phyloP scores from a whole-genome alignment of 2,797 vertebrate species.

The Atherinosoma microstoma region DNA sequence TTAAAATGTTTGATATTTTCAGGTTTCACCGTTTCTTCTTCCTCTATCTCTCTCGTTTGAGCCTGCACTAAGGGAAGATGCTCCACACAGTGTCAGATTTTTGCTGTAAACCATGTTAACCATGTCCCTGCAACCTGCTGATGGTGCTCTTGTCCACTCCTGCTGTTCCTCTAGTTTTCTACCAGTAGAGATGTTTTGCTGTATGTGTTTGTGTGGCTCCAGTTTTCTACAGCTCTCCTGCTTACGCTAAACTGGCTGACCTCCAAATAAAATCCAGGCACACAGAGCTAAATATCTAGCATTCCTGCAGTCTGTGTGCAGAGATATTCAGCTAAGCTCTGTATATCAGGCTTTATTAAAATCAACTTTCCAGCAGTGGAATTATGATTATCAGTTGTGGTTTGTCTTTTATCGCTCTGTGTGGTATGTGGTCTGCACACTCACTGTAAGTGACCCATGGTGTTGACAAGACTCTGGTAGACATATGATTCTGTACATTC shows the following conservation, averaged over 20 bases:
- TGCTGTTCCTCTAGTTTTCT: conserved; percentile 28
- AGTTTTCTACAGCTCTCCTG: conserved; percentile 38
- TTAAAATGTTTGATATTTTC: neutral
- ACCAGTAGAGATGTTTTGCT: conserved; percentile 9
- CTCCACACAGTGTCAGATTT: conserved; percentile 21
- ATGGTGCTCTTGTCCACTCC: conserved; percentile 56
- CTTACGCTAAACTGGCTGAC: conserved; percentile 68
- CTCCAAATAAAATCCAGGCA: conserved; percentile 68
- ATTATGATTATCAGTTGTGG: neutral
- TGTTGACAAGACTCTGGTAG: neutral
- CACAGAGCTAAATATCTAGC: conserved; percentile 51
- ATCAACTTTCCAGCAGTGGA: neutral
- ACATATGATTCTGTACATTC: neutral
- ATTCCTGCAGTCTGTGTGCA: conserved; percentile 19
- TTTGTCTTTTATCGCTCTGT: neutral
- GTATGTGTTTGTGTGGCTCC: conserved; percentile 19
- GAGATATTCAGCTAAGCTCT: conserved; percentile 24
- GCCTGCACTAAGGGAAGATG: conserved; percentile 19
- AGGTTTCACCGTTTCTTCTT: conserved; percentile 10
- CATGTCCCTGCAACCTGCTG: conserved; percentile 61
- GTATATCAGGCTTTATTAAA: conserved; percentile 16
- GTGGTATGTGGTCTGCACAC: neutral
- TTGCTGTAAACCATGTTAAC: conserved; percentile 52
- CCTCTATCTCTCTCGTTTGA: neutral
- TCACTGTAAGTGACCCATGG: neutral